Base-by-base conservation (phyloP, 2,888 invertebrate species). In the Peribatodes rhomboidaria region DNA sequence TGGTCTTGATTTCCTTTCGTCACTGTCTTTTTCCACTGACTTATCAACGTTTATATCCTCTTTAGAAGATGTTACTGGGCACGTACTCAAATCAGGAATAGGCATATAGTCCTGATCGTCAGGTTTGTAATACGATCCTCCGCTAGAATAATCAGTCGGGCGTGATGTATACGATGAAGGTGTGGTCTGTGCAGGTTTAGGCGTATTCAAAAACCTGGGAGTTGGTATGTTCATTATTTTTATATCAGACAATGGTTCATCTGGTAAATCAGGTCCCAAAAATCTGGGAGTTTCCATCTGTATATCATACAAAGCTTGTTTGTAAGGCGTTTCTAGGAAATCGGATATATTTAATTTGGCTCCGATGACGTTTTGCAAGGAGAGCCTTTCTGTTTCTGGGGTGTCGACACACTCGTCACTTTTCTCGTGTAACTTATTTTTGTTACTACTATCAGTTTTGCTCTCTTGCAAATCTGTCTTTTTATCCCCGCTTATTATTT, bases 91-190 rank as follows among this genome's bases (percentile, higher is more conserved):
- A 68, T 91, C 90, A 18, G 83, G 78, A 9, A 83, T 72, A 35
- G 82, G 84, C 56, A 87, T 67, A 67, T 87, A 90, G 74, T 95
- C 95, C 61, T 94, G 94, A 74, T 95, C 95, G 75, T 95, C 95
- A 0, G 95, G 95, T 67, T 94, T 94, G 74, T 95, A 95, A 74
- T 95, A 95, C 2, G 95, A 95, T 2, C 95, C 94, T 6, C 95
- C 92, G 60, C 95, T 94, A 9, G 95, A 95, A 81, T 95, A 95
- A 72, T 95, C 95, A 0, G 94, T 94, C 42, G 90, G 91, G 7
- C 93, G 84, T 27, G 92, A 92, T 11, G 88, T 87, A 75, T 90
- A 93, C 2, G 92, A 88, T 0, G 89, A 88, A 13, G 93, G 93
- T 1, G 93, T 93, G 31, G 87, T 82, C 62, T 84, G 80, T 0